Conservation (phyloP, 1,140 invertebrate species). For the Apis cerana region DNA sequence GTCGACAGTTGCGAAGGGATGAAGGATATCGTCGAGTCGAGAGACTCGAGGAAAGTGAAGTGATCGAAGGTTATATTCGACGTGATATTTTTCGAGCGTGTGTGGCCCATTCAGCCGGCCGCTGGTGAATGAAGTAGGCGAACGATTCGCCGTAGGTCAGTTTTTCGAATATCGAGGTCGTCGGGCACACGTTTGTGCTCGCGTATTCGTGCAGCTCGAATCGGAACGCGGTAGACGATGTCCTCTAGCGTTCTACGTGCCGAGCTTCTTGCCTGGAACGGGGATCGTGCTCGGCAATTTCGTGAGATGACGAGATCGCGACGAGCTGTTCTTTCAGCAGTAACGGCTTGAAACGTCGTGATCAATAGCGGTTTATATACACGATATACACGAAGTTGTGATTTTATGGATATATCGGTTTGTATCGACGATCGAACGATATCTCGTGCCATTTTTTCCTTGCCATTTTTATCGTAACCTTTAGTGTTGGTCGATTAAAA, state of each 20-base stretch:
- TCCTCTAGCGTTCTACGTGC: background rate
- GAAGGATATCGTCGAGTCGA: background rate
- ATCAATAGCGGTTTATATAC: background rate
- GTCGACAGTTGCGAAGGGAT: background rate
- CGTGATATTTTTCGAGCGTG: background rate
- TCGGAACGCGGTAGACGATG: background rate
- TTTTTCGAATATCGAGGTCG: slow-evolving; percentile 61
- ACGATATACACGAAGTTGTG: background rate
- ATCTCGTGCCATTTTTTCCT: background rate
- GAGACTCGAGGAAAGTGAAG: background rate
- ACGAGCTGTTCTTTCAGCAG: background rate
- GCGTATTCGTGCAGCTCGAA: background rate
- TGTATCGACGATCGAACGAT: background rate
- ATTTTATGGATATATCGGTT: background rate
- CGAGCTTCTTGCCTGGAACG: background rate
- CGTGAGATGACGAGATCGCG: slow-evolving; percentile 27
- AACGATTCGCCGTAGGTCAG: slow-evolving; percentile 71
- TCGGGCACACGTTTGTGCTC: slow-evolving; percentile 13
- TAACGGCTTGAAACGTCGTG: background rate
- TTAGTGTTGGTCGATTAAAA: background rate
- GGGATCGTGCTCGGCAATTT: background rate
- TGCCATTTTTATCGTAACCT: background rate
- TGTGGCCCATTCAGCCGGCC: slow-evolving; percentile 32
- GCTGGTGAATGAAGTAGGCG: slow-evolving; percentile 59
- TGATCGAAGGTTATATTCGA: background rate